Percentiles rank a stretch among this genome's conserved stretches.
Evolutionary conservation across 2,113 vertebrate genomes (phyloP).

Genomic region (Upupa epops): DNA sequence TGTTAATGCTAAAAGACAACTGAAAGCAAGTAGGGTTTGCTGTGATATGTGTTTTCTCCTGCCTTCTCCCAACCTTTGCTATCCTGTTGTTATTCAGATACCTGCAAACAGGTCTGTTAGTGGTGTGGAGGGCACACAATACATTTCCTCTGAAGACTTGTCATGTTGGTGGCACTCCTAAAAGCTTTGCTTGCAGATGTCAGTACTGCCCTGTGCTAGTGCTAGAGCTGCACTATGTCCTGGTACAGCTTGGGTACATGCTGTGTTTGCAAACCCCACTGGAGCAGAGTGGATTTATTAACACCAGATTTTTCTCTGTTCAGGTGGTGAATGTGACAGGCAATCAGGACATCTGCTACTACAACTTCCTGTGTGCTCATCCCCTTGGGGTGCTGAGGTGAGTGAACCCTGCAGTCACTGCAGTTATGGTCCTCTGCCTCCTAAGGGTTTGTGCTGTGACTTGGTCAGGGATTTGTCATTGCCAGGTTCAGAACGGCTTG

Average conservation of each 20-base stretch:
- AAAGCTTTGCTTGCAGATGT: background rate
- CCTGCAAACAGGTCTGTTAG: background rate
- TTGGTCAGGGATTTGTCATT: background rate
- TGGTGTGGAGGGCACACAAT: background rate
- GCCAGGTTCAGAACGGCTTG: background rate
- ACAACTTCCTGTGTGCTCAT: conserved; percentile 84
- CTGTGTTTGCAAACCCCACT: background rate
- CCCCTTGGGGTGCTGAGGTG: conserved; percentile 81
- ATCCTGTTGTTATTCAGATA: background rate
- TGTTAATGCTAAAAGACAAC: background rate
- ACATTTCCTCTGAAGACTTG: background rate
- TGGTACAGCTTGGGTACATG: background rate
- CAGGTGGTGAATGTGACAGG: conserved; percentile 83
- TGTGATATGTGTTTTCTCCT: background rate
- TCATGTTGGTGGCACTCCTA: background rate
- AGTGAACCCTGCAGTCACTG: background rate
- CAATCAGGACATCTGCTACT: conserved; percentile 86
- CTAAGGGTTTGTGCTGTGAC: background rate
- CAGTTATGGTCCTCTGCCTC: background rate
- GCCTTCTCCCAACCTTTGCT: background rate
- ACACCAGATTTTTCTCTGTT: background rate
- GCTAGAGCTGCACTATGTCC: background rate
- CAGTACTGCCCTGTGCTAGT: background rate
- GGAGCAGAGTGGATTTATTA: background rate
- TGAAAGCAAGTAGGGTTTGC: background rate